These are phyloP conservation scores for Andricus quercusramuli DNA, from an alignment of 2,888 invertebrate genomes.

Conservation along the genomic window DNA sequence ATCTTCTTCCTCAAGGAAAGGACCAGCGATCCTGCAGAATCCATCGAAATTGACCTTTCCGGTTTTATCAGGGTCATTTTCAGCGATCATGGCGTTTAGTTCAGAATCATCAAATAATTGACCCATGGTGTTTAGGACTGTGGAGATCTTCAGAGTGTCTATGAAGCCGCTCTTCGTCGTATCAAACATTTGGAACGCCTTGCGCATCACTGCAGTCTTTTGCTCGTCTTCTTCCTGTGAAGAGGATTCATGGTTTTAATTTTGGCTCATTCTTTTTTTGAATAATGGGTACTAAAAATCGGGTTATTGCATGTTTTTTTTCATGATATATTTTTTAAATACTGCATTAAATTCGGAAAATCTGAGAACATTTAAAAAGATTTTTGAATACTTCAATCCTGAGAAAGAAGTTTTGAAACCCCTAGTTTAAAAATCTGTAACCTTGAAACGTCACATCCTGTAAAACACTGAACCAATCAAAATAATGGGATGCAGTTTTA, in stretches of 20 bases:
- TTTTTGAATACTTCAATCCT: too few species aligned
- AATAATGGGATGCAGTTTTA: too few species aligned
- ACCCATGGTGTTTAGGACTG: constrained; percentile 96
- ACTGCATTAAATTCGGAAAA: too few species aligned
- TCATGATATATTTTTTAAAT: too few species aligned
- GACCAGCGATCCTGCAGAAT: constrained; percentile 94
- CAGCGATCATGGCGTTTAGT: constrained; percentile 91
- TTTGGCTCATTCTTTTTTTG: too few species aligned
- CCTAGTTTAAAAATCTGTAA: too few species aligned
- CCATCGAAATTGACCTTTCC: constrained; percentile 97
- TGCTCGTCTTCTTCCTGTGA: constrained; percentile 85
- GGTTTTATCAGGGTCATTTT: constrained; percentile 94
- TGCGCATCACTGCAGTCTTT: constrained; percentile 94
- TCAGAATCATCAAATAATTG: constrained; percentile 96
- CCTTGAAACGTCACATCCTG: too few species aligned
- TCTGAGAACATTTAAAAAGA: too few species aligned
- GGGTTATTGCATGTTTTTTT: too few species aligned
- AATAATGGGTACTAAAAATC: too few species aligned
- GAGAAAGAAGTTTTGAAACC: too few species aligned
- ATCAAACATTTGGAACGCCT: constrained; percentile 98
- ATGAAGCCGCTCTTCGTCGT: constrained; percentile 95
- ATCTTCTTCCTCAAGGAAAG: constrained; percentile 97
- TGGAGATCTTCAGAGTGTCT: constrained; percentile 93
- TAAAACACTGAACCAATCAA: too few species aligned
- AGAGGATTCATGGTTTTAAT: neutral